phyloP scores from a whole-genome alignment of 2,888 invertebrate species.

The Emmelina monodactyla region DNA sequence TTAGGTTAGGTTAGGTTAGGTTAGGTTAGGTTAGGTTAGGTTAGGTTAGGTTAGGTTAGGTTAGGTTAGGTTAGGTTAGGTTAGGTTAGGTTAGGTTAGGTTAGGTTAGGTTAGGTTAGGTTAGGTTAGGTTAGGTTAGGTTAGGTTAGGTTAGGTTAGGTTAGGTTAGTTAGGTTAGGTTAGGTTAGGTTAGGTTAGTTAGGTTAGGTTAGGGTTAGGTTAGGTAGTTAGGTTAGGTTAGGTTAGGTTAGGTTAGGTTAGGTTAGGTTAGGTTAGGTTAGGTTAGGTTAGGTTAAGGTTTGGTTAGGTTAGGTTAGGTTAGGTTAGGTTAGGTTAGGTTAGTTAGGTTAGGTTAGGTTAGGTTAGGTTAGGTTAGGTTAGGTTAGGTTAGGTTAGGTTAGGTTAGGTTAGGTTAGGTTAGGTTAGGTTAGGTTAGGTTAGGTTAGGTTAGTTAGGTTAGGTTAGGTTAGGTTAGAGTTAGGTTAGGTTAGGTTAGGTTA shows the following conservation, averaged over 20 bases:
- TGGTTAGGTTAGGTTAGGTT: constrained; percentile 22
- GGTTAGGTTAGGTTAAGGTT: constrained; percentile 23
- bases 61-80: constrained; percentile 15
- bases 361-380: constrained; percentile 18
- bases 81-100: constrained; percentile 16
- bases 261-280: constrained; percentile 22
- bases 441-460: constrained; percentile 12
- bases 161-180: constrained; percentile 17
- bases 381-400: constrained; percentile 16
- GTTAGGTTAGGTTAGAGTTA: constrained; percentile 6
- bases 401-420: constrained; percentile 16
- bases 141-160: constrained; percentile 11
- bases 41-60: constrained; percentile 12
- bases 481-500: constrained; percentile 21
- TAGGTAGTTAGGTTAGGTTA: constrained; percentile 21
- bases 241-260: constrained; percentile 21
- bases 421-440: constrained; percentile 16
- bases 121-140: constrained; percentile 12
- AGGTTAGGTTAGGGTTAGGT: constrained; percentile 21
- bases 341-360: constrained; percentile 19
- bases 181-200: constrained; percentile 21
- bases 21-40: constrained; percentile 10
- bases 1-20: constrained; percentile 9
- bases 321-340: constrained; percentile 22
- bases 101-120: constrained; percentile 13